These are phyloP conservation scores for Agrenia bidenticulata DNA, from an alignment of 2,888 invertebrate species.

Conservation along the genomic window DNA sequence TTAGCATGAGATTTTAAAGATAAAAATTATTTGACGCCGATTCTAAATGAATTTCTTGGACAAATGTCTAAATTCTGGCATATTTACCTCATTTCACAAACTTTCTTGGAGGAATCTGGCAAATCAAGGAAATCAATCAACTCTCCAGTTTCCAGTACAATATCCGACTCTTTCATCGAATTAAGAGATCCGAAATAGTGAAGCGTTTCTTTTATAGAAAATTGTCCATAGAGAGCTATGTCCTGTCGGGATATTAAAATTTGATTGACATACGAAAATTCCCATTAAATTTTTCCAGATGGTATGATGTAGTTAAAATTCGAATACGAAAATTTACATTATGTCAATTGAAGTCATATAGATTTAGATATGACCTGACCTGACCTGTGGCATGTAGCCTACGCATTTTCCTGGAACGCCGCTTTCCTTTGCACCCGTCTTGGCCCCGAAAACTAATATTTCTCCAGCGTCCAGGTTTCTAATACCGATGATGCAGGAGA, in stretches of 20 bases:
- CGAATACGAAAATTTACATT: neutral
- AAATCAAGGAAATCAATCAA: slow-evolving; percentile 1
- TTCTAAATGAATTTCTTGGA: too few relatives aligned
- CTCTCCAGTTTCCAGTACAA: neutral
- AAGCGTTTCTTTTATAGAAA: slow-evolving; percentile 38
- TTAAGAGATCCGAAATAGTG: slow-evolving; percentile 19
- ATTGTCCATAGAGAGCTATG: slow-evolving; percentile 39
- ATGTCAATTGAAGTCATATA: neutral
- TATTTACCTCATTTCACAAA: neutral
- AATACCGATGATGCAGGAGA: slow-evolving; percentile 87
- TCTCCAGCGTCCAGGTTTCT: slow-evolving; percentile 80
- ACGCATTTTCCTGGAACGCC: slow-evolving; percentile 93
- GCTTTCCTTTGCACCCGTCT: slow-evolving; percentile 82
- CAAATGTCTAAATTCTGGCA: too few relatives aligned
- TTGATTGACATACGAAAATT: neutral
- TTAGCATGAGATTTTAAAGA: neutral
- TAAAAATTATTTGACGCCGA: neutral
- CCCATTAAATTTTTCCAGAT: neutral
- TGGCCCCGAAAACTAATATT: slow-evolving; percentile 84
- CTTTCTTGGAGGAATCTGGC: neutral
- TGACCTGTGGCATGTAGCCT: slow-evolving; percentile 75
- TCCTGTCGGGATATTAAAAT: slow-evolving; percentile 27
- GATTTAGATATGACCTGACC: neutral
- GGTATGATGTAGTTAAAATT: neutral
- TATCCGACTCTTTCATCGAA: slow-evolving; percentile 7